Base-by-base conservation (phyloP, 2,113 vertebrate species). In the Labrus mixtus region DNA sequence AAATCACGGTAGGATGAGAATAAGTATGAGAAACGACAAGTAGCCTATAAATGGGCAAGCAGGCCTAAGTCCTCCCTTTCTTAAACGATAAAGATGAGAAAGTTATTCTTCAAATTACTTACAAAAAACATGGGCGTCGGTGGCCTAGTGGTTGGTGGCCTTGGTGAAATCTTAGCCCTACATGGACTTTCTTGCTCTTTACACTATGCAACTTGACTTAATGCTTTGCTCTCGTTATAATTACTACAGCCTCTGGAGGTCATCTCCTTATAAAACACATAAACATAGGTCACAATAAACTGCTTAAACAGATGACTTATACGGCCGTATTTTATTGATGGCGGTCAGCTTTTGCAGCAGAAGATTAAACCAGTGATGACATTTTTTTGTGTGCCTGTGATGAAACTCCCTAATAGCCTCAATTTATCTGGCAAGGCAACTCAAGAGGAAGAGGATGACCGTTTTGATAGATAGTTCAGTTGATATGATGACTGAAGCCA, bases 401-500 rank as follows among this genome's bases (percentile, higher is more conserved):
- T 68, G 68, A 78, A 74, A 55, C 11, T 54, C 59, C 67, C 50
- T 78, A 81, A 81, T 79, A 64, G 78, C 50, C 72, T 83, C 29
- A 79, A 78, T 79, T 84, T 62, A 54, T 77, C 61, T 54, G 67
- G 70, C 82, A 67, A 48, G 53, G 72, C 59, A 75, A 57, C 59
- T 58, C 20, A 76, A 78, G 56, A 66, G 66, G 53, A 72, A 66
- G 37, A 66, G 3, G 65, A 64, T 63, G 86, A 79, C 68, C 51
- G 60, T 79, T 87, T 73, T 83, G 81, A 85, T 83, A 53, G 74
- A 75, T 79, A 19, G 65, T 73, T 85, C 53, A 77, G 66, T 78
- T 57, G 63, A 79, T 77, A 45, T 11, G 60, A 48, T 48, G 46
- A 48, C 46, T 45, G 64, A 66, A 64, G 45, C 55, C 22, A 41